phyloP scores from a whole-genome alignment of 2,797 vertebrate species.

The Myotis daubentonii region DNA sequence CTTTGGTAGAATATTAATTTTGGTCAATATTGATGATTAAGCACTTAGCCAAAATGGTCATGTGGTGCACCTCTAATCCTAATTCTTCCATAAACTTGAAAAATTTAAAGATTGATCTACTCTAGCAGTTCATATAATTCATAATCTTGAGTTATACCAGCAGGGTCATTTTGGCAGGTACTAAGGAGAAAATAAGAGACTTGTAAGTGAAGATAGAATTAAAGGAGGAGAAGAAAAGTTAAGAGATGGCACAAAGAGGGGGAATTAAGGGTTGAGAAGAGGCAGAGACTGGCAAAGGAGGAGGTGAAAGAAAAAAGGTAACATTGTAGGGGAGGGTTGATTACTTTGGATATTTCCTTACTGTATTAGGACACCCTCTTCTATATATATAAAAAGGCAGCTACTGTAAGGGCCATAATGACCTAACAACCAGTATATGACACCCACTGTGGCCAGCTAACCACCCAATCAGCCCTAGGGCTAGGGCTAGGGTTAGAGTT shows the following conservation, averaged over 20 bases:
- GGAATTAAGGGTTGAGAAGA: not conserved
- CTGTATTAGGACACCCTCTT: not conserved
- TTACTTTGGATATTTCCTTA: not conserved
- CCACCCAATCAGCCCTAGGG: too few relatives aligned
- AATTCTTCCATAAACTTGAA: conserved; percentile 15
- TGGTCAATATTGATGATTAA: not conserved
- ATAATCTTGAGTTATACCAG: not conserved
- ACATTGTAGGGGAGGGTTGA: not conserved
- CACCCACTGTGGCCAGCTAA: too few relatives aligned
- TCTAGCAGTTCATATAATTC: not conserved
- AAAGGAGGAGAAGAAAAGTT: not conserved
- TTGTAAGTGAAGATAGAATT: not conserved
- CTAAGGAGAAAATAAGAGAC: not conserved
- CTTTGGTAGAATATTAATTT: conserved; percentile 32
- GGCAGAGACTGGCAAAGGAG: not conserved
- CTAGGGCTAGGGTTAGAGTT: too few relatives aligned
- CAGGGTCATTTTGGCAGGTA: not conserved
- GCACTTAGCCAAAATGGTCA: not conserved
- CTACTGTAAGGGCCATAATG: too few relatives aligned
- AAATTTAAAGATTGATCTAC: not conserved
- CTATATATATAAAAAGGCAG: too few relatives aligned
- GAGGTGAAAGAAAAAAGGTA: not conserved
- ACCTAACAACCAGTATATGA: too few relatives aligned
- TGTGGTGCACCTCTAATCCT: not conserved
- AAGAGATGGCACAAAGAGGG: not conserved